Percentiles rank a stretch among this genome's conserved stretches.
phyloP scores from a whole-genome alignment of 2,888 invertebrate genomes.

The Pharmacophagus antenor region DNA sequence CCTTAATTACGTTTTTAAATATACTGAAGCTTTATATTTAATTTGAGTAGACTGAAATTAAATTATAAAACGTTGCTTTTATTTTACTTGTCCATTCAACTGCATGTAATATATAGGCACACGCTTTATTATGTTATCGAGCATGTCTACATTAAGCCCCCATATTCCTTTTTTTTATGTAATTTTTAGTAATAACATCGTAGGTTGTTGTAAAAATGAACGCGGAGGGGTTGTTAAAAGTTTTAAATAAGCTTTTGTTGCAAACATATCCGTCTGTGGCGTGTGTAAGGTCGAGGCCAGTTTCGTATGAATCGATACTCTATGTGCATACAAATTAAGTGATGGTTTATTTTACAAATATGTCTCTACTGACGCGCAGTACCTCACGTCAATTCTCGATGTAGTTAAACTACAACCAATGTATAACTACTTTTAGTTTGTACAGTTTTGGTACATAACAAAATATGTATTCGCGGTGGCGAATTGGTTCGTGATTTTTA shows the following conservation, averaged over 20 bases:
- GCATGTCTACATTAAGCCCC: constrained; percentile 55
- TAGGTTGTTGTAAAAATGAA: constrained; percentile 51
- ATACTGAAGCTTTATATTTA: no score
- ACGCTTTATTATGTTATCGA: constrained; percentile 46
- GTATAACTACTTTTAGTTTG: constrained; percentile 66
- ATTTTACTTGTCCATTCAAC: constrained; percentile 28
- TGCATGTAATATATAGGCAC: constrained; percentile 31
- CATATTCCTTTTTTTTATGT: constrained; percentile 60
- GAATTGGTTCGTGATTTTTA: constrained; percentile 34
- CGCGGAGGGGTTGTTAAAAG: constrained; percentile 45
- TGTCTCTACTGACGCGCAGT: constrained; percentile 38
- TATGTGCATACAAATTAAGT: constrained; percentile 29
- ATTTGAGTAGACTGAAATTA: no score
- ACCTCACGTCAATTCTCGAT: constrained; percentile 43
- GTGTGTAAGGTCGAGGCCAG: constrained; percentile 42
- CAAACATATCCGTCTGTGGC: constrained; percentile 75
- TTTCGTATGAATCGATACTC: constrained; percentile 47
- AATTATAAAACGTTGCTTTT: constrained; percentile 32
- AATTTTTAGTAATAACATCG: constrained; percentile 53
- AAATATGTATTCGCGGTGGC: constrained; percentile 56
- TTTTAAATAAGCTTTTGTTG: constrained; percentile 73
- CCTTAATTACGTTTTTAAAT: constrained; percentile 35
- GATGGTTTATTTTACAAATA: constrained; percentile 33
- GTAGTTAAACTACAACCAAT: constrained; percentile 52
- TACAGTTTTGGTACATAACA: constrained; percentile 43